Evolutionary conservation across 2,797 vertebrate genomes (phyloP), one percentile per base, ranked within the genome.

Genomic region (Eleutherodactylus coqui): DNA sequence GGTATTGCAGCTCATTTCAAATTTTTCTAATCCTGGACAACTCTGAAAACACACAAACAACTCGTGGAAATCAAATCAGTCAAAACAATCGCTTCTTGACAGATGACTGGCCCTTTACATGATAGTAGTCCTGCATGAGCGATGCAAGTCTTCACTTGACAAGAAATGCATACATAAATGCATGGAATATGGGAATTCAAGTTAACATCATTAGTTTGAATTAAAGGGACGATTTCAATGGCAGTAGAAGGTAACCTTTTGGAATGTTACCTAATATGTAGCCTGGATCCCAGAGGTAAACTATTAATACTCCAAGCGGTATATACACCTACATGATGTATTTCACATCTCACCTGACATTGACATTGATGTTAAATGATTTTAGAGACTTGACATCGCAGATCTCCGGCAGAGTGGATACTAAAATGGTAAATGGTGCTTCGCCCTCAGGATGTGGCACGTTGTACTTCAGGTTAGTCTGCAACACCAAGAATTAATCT

Each of bases 391-490:
- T 0, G 29, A 0, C 49, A 70, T 67, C 87, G 79, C 91, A 92
- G 16, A 53, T 38, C 60, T 45, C 47, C 43, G 90, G 87, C 14
- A 70, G 69, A 2, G 88, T 78, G 70, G 89, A 82, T 80, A 92
- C 90, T 53, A 82, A 72, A 83, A 94, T 88, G 47, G 84, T 51
- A 84, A 94, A 94, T 84, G 87, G 73, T 0, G 90, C 88, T 32
- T 78, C 69, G 79, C 29, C n/a, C 86, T 89, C 84, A 19, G 72
- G 51, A 86, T 92, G 90, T 17, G 89, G 87, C 4, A 47, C 76
- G n/a, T 94, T 93, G 43, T 93, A 94, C 64, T 85, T 92, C 47
- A 93, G 83, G 79, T 86, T 86, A 0, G 1, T 82, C 93, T 94
- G 83, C 27, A 87, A 87, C 14, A 79, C 8, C 79, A 72, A 36